Evolutionary conservation across 2,113 vertebrate genomes (phyloP).

Genomic region (Ptilorrhoa leucosticta): DNA sequence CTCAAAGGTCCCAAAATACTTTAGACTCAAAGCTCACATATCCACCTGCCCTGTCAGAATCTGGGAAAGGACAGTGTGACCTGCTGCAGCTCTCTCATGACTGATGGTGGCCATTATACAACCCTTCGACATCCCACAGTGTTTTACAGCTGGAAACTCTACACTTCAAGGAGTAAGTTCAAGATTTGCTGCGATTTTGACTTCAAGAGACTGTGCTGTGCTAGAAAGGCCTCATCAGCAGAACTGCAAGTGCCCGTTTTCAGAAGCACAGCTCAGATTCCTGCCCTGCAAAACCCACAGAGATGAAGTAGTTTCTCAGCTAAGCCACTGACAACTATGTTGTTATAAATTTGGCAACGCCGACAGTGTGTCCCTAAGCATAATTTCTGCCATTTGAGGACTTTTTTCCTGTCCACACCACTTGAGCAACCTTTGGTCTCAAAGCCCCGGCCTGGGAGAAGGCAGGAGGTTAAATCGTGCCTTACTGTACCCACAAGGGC

Average conservation of each 20-base stretch:
- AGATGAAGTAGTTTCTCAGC: not conserved
- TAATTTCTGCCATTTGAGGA: not conserved
- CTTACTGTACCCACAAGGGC: not conserved
- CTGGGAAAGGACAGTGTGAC: not conserved
- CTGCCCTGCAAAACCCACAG: not conserved
- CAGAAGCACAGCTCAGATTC: not conserved
- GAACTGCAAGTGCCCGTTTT: not conserved
- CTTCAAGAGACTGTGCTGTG: not conserved
- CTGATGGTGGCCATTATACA: not conserved
- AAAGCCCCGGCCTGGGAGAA: not conserved
- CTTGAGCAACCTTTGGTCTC: not conserved
- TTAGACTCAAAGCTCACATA: not conserved
- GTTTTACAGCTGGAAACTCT: not conserved
- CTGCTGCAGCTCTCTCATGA: not conserved
- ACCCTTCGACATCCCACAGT: not conserved
- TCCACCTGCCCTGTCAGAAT: rapidly evolving
- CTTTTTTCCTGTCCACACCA: not conserved
- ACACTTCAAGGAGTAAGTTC: not conserved
- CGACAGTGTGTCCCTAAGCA: not conserved
- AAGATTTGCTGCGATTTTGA: not conserved
- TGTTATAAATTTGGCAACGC: not conserved
- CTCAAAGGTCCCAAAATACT: not conserved
- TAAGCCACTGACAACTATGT: not conserved
- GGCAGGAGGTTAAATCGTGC: not conserved
- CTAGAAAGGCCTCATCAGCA: not conserved